Conservation (phyloP, 2,113 vertebrate species). For the Dicrurus megarhynchus region DNA sequence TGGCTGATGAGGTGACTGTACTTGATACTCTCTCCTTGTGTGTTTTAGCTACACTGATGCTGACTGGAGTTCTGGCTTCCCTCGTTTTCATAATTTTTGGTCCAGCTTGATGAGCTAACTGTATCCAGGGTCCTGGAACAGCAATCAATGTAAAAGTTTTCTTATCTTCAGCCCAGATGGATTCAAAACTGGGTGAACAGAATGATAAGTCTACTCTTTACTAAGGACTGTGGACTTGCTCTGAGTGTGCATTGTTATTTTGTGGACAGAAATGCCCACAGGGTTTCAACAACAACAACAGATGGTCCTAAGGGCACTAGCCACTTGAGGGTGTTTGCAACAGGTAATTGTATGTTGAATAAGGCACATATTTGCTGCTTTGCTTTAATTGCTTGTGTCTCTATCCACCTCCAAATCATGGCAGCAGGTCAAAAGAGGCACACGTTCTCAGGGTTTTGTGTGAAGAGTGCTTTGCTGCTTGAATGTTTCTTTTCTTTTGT, state of each 20-base stretch:
- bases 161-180: background rate
- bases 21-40: background rate
- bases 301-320: background rate
- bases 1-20: background rate
- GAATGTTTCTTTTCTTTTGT: background rate
- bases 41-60: background rate
- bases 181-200: background rate
- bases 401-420: background rate
- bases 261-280: background rate
- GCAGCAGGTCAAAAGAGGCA: background rate
- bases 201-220: background rate
- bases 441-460: background rate
- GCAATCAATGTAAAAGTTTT: background rate
- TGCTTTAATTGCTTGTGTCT: background rate
- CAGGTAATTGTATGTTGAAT: background rate
- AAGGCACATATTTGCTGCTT: background rate
- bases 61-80: background rate
- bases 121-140: background rate
- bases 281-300: background rate
- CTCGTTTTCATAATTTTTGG: background rate
- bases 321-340: background rate
- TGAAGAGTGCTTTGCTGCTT: background rate
- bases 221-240: background rate
- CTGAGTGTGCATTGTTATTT: background rate
- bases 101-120: background rate